Evolutionary conservation across 2,113 vertebrate species (phyloP), one percentile per base, ranked within the genome.

Genomic region (Callaeas wilsoni): DNA sequence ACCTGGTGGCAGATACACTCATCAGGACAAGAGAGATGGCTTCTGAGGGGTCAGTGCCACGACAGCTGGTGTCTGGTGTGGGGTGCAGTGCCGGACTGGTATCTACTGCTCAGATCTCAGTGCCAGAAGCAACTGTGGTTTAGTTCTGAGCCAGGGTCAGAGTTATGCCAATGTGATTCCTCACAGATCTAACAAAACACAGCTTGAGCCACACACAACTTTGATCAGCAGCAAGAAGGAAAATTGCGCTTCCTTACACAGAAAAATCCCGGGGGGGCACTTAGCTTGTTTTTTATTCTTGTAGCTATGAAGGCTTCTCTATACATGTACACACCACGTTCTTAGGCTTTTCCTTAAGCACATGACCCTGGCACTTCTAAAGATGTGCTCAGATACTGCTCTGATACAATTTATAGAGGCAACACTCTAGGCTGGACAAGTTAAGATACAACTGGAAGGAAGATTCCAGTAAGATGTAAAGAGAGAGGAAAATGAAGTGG

Each of bases 281-380:
- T 76, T 53, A 14, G 7, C n/a, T 13, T 70, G 35, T 60, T 41
- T 33, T 64, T 68, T 39, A 39, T 55, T 21, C 15, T 44, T 32
- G 47, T 22, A 76, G 78, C 35, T 83, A 20, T 50, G 25, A 76
- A 82, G 57, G 13, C 26, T 75, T 33, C 52, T 67, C 47, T 50
- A 2, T 41, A 46, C 5, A 46, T 0, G 5, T 5, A 17, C 21
- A 23, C 4, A 41, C 5, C 4, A 13, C 0, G 1, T 35, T 68
- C 56, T 79, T 39, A 35, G 0, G 8, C 21, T 59, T 59, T 88
- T 55, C 57, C 35, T n/a, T 50, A 62, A 41, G 26, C 33, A n/a
- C 30, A 13, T 12, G 39, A 71, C 8, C 19, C 59, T 49, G 12
- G 20, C 17, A 42, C 29, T 95, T 78, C 56, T 67, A 42, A 82